A percentile compares a stretch with the other conserved stretches of the same genome.
phyloP scores from a whole-genome alignment of 1,140 invertebrate genomes.

The Drosophila setifemur region DNA sequence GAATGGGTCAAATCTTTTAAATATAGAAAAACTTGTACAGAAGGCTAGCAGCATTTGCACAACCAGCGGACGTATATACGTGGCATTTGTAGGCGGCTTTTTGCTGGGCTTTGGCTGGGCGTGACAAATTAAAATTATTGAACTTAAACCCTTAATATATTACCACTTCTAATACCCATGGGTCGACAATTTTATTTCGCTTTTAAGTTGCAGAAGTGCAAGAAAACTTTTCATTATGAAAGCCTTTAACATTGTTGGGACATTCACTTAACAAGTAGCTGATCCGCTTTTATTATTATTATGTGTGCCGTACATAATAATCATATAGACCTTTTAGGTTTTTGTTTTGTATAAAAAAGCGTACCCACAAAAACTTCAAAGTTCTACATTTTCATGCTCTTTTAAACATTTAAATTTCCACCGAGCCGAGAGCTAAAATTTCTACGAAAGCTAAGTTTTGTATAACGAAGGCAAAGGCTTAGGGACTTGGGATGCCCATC shows the following conservation, averaged over 20 bases:
- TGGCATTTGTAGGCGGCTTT: slow-evolving; percentile 47
- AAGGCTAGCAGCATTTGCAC: neutral
- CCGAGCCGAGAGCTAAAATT: slow-evolving; percentile 45
- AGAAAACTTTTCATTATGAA: slow-evolving; percentile 33
- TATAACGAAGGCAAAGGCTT: slow-evolving; percentile 36
- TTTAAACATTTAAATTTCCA: slow-evolving; percentile 75
- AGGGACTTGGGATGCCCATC: neutral
- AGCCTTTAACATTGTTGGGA: slow-evolving; percentile 32
- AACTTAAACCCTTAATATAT: neutral
- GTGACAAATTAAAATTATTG: slow-evolving; percentile 10
- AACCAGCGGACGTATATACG: slow-evolving; percentile 21
- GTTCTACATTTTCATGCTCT: slow-evolving; percentile 76
- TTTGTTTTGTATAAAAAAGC: slow-evolving; percentile 34
- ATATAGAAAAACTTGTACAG: neutral
- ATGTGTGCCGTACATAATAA: too few relatives aligned
- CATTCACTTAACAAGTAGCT: slow-evolving; percentile 50
- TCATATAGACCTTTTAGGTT: too few relatives aligned
- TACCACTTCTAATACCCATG: neutral
- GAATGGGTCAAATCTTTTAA: neutral
- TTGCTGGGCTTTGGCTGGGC: slow-evolving; percentile 51
- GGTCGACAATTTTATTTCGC: neutral
- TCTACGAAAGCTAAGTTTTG: slow-evolving; percentile 76
- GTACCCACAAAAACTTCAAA: slow-evolving; percentile 57
- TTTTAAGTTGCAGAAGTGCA: neutral
- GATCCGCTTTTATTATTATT: neutral